These are phyloP conservation scores for Eristalis intricaria DNA, from an alignment of 2,888 invertebrate genomes.

Conservation along the genomic window DNA sequence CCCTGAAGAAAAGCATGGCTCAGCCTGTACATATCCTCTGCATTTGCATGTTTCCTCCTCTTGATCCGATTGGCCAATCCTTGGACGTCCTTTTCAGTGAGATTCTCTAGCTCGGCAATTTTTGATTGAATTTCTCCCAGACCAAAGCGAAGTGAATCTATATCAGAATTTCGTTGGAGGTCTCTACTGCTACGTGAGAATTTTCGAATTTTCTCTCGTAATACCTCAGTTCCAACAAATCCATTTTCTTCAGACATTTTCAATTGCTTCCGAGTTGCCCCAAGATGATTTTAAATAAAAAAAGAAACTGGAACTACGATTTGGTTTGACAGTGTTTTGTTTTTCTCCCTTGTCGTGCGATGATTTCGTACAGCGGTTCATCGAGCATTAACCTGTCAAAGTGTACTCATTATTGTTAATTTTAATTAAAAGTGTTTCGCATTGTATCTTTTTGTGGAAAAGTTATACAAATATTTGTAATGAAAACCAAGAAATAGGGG, in stretches of 20 bases:
- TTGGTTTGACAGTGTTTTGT: not conserved
- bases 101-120: slow-evolving; percentile 76
- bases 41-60: slow-evolving; percentile 78
- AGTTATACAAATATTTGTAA: too few species aligned
- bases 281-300: not conserved
- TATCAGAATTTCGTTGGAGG: slow-evolving; percentile 74
- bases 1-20: slow-evolving; percentile 78
- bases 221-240: slow-evolving; percentile 36
- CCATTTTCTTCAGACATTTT: slow-evolving; percentile 46
- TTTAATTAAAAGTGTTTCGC: too few species aligned
- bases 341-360: not conserved
- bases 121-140: slow-evolving; percentile 77
- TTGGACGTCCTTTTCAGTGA: slow-evolving; percentile 77
- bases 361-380: not conserved
- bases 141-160: slow-evolving; percentile 78
- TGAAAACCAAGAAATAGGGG: too few species aligned
- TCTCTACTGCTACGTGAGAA: slow-evolving; percentile 75
- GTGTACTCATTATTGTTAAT: too few species aligned
- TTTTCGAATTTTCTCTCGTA: slow-evolving; percentile 76
- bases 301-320: not conserved
- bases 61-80: slow-evolving; percentile 78
- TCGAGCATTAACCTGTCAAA: too few species aligned
- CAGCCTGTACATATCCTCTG: slow-evolving; percentile 78
- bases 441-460: too few species aligned
- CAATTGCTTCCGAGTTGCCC: not conserved